phyloP scores from a whole-genome alignment of 2,797 vertebrate genomes.

The Smutsia gigantea region DNA sequence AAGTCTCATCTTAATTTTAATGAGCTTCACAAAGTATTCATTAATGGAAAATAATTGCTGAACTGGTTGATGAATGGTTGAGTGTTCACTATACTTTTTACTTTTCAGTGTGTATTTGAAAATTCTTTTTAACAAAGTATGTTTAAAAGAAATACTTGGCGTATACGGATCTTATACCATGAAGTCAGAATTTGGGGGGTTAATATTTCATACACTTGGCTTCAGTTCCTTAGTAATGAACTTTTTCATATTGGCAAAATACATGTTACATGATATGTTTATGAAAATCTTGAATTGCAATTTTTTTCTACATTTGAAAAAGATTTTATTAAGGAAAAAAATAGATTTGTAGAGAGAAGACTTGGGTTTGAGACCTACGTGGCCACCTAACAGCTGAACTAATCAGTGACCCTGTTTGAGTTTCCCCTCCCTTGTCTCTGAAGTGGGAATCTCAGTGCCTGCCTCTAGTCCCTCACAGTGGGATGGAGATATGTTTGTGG shows the following conservation, averaged over 20 bases:
- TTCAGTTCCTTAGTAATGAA: background rate
- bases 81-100: background rate
- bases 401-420: background rate
- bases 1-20: constrained; percentile 36
- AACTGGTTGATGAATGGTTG: background rate
- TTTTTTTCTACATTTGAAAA: background rate
- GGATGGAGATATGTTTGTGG: background rate
- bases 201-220: background rate
- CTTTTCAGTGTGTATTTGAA: background rate
- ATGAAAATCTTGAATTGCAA: background rate
- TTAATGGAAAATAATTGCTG: background rate
- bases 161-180: background rate
- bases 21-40: background rate
- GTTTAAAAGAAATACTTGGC: background rate
- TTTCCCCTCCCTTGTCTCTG: background rate
- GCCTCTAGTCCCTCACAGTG: no score
- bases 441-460: background rate
- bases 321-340: background rate
- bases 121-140: background rate
- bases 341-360: background rate
- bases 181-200: background rate
- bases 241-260: constrained; percentile 31
- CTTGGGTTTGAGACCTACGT: background rate
- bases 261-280: background rate
- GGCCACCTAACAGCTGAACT: background rate